phyloP scores from a whole-genome alignment of 2,797 vertebrate species.

The Echeneis naucrates region DNA sequence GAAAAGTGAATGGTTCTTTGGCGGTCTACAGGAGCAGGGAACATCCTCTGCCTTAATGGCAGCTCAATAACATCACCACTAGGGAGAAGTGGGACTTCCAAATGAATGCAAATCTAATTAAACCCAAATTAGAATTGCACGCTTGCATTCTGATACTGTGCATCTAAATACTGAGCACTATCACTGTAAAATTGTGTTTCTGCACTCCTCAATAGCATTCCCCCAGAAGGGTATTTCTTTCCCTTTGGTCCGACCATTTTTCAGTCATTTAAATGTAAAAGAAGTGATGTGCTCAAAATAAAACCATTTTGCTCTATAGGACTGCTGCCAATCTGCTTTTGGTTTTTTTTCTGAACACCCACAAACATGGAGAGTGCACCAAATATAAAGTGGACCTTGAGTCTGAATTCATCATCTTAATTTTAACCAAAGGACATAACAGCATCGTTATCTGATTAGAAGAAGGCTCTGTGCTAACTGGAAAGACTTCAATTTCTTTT shows the following conservation, averaged over 20 bases:
- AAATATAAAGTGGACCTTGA: conserved; percentile 24
- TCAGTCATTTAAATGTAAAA: conserved; percentile 33
- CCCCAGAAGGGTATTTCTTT: conserved; percentile 33
- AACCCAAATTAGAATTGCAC: conserved; percentile 65
- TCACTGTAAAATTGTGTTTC: conserved; percentile 62
- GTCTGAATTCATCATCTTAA: conserved; percentile 32
- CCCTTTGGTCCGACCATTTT: conserved; percentile 43
- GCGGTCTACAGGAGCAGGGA: conserved; percentile 15
- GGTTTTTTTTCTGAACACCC: conserved; percentile 23
- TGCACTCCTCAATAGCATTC: conserved; percentile 41
- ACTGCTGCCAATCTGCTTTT: conserved; percentile 22
- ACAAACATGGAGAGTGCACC: conserved; percentile 8
- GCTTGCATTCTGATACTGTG: conserved; percentile 55
- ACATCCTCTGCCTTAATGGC: conserved; percentile 26
- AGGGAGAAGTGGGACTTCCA: conserved; percentile 53
- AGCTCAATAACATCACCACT: conserved; percentile 38
- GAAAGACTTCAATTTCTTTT: conserved; percentile 64
- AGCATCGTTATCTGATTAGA: conserved; percentile 44
- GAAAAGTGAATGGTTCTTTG: conserved; percentile 1
- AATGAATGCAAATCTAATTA: conserved; percentile 76
- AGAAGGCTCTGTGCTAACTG: conserved; percentile 63
- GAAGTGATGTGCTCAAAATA: conserved; percentile 44
- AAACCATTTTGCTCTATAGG: conserved; percentile 30
- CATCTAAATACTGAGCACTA: conserved; percentile 62
- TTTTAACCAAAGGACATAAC: conserved; percentile 50